Base-by-base conservation (phyloP, 2,888 invertebrate genomes). In the Drosophila neotestacea region DNA sequence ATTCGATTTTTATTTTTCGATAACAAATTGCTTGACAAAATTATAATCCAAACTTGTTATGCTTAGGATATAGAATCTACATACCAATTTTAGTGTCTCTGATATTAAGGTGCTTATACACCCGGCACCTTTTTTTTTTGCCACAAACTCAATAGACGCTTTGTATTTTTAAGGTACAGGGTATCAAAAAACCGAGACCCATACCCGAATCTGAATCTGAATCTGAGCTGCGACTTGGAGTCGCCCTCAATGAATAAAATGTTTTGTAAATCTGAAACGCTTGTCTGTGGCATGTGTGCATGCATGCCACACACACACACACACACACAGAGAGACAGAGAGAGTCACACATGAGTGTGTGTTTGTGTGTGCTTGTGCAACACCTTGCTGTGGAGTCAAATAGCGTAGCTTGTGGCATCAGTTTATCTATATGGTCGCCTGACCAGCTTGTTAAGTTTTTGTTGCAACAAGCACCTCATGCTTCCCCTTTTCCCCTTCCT, bases 211-310 rank as follows among this genome's bases (percentile, higher is more conserved):
- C 58, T 11, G 47, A 22, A 56, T 41, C 65, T 41, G 61, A 76
- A 76, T 77, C 77, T 77, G 78, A 74, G 78, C 77, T 50, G 70
- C 42, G 63, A 70, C 61, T 70, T 61, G 73, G 48, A 51, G 58
- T 67, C 46, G 66, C 55, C 61, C 65, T 62, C 73, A 77, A 77
- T 73, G 88, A 85, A 88, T 85, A 83, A 87, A 85, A 87, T 87
- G 85, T 85, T 85, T 85, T 85, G 83, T 81, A 85, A 85, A 85
- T 88, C 83, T 83, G 81, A 83, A 85, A 82, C 87, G 79, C 70
- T 85, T 76, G 77, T 71, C 77, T 52, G 71, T 69, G 73, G 65
- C 65, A 60, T 60, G 67, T 50, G 32, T 56, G 44, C 34, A 51
- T 16, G 16, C 36, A n/a, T 16, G 22, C 51, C 32, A 46, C 34